These are phyloP conservation scores for Drosophila peninsularis DNA, from an alignment of 2,888 invertebrate genomes.

Conservation along the genomic window DNA sequence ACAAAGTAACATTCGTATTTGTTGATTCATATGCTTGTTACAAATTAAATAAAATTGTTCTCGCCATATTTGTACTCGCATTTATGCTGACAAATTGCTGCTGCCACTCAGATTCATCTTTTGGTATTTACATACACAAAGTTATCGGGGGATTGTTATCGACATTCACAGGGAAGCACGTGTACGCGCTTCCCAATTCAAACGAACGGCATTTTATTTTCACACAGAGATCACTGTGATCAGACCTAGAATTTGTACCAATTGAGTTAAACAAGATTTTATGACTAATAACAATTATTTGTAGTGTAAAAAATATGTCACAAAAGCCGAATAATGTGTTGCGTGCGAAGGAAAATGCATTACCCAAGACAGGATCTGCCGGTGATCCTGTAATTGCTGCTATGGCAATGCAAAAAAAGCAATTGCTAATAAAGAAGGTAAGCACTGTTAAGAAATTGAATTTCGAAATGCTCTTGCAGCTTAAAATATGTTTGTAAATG, in stretches of 20 bases:
- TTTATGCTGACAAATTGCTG: neutral
- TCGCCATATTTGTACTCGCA: neutral
- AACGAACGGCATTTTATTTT: constrained; percentile 80
- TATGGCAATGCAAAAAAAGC: constrained; percentile 49
- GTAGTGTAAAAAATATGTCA: constrained; percentile 52
- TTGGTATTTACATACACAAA: constrained; percentile 1
- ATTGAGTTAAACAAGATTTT: constrained; percentile 14
- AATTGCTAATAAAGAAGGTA: constrained; percentile 58
- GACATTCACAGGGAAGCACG: constrained; percentile 28
- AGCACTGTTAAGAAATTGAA: neutral
- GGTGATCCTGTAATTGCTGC: constrained; percentile 23
- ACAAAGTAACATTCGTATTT: neutral
- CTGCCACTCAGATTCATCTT: neutral
- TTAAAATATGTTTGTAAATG: neutral
- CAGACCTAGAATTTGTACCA: constrained; percentile 15
- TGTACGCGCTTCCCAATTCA: constrained; percentile 69
- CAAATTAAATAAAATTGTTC: neutral
- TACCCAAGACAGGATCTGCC: constrained; percentile 27
- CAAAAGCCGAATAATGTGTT: constrained; percentile 53
- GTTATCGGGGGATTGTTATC: constrained; percentile 6
- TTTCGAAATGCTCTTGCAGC: neutral
- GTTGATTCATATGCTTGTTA: neutral
- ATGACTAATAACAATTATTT: constrained; percentile 11
- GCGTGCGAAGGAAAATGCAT: constrained; percentile 68
- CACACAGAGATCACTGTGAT: constrained; percentile 35